A percentile compares a stretch with the other conserved stretches of the same genome.
These are phyloP conservation scores for Cheilosia grossa DNA, from an alignment of 2,888 invertebrate genomes.

Conservation along the genomic window DNA sequence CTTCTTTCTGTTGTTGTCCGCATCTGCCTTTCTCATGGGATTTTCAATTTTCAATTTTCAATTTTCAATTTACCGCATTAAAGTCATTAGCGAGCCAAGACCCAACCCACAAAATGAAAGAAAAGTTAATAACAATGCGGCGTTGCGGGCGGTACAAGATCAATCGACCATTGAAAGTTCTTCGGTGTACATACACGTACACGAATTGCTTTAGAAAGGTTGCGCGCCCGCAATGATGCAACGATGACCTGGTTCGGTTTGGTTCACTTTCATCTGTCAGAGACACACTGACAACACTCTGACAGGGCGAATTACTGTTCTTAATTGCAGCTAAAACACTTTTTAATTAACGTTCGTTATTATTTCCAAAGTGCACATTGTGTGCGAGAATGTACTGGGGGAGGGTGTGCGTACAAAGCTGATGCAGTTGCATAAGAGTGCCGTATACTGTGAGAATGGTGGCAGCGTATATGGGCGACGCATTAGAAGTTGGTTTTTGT, in stretches of 20 bases:
- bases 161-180: conserved; percentile 57
- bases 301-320: conserved; percentile 60
- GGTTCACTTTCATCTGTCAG: conserved; percentile 52
- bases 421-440: conserved; percentile 54
- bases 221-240: conserved; percentile 42
- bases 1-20: conserved; percentile 23
- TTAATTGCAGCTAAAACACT: conserved; percentile 67
- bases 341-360: conserved; percentile 66
- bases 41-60: conserved; percentile 9
- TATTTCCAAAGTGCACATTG: conserved; percentile 17
- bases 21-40: conserved; percentile 28
- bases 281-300: conserved; percentile 27
- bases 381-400: not conserved
- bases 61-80: conserved; percentile 4
- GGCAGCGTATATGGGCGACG: conserved; percentile 5
- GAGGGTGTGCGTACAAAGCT: conserved; percentile 2
- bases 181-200: not conserved
- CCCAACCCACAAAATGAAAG: conserved; percentile 9
- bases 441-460: no score
- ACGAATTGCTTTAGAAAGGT: conserved; percentile 19
- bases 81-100: conserved; percentile 24
- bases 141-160: conserved; percentile 43
- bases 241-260: conserved; percentile 55
- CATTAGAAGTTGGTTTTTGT: not conserved
- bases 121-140: conserved; percentile 25